Conservation (phyloP, 2,888 invertebrate species). For the Scaeva pyrastri region DNA sequence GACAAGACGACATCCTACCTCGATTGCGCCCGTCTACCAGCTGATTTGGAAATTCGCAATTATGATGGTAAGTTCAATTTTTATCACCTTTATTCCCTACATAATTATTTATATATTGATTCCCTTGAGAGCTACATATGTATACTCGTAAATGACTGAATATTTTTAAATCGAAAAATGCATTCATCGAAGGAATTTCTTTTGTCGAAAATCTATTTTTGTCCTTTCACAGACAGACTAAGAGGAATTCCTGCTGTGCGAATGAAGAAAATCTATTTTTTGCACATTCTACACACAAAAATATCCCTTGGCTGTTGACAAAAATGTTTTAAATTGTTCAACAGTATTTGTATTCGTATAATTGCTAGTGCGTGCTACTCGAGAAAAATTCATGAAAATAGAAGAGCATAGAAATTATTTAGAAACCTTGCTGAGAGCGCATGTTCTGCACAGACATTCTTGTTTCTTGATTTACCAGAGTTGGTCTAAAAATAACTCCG, state of each 20-base stretch:
- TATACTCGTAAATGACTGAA: no score
- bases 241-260: constrained; percentile 49
- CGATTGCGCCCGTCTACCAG: constrained; percentile 84
- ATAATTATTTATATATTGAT: background rate
- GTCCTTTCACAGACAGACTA: constrained; percentile 48
- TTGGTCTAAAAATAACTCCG: constrained; percentile 65
- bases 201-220: constrained; percentile 53
- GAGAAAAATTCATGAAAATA: constrained; percentile 34
- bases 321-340: constrained; percentile 40
- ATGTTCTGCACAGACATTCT: constrained; percentile 48
- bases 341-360: background rate
- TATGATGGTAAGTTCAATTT: constrained; percentile 89
- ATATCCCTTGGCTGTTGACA: constrained; percentile 37
- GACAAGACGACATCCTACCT: constrained; percentile 81
- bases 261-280: constrained; percentile 60
- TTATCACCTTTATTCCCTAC: background rate
- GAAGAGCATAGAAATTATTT: constrained; percentile 40
- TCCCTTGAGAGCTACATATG: background rate
- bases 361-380: background rate
- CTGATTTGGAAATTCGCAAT: constrained; percentile 91
- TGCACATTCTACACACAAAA: constrained; percentile 56
- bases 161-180: constrained; percentile 55
- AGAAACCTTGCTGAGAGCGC: constrained; percentile 46
- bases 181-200: constrained; percentile 40
- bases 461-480: constrained; percentile 17